Percentiles rank a stretch among this genome's conserved stretches.
Evolutionary conservation across 2,888 invertebrate genomes (phyloP).

Genomic region (Clunio marinus): DNA sequence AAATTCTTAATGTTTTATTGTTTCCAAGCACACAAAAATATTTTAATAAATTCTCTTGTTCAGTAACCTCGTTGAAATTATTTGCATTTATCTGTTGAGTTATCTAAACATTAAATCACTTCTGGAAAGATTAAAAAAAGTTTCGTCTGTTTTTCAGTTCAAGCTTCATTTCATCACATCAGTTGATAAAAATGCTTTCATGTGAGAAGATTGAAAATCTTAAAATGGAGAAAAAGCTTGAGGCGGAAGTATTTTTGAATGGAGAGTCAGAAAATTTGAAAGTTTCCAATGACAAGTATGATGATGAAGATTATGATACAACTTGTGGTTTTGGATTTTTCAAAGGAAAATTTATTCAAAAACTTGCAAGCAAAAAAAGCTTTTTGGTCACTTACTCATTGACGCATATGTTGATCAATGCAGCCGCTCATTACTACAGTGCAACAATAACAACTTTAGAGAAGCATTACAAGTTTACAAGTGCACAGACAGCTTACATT

Average conservation of each 20-base stretch:
- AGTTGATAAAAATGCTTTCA: background rate
- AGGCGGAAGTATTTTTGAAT: background rate
- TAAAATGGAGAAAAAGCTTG: conserved; percentile 1
- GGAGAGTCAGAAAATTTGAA: background rate
- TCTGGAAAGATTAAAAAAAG: background rate
- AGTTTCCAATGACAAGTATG: background rate
- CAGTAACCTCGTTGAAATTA: too few relatives aligned
- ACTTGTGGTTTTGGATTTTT: conserved; percentile 4
- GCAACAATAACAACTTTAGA: conserved; percentile 3
- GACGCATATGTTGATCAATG: background rate
- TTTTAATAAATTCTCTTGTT: too few relatives aligned
- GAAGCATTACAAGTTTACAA: conserved; percentile 20
- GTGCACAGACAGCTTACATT: background rate
- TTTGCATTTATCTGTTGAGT: background rate
- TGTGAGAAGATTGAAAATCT: background rate
- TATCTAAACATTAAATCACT: background rate
- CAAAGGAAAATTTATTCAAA: background rate
- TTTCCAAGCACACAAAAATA: too few relatives aligned
- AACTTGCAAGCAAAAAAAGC: background rate
- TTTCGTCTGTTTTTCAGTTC: background rate
- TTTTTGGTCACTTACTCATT: background rate
- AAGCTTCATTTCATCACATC: background rate
- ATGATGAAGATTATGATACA: background rate
- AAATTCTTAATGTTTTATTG: too few relatives aligned
- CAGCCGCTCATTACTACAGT: background rate